Evolutionary conservation across 2,113 vertebrate species (phyloP), one percentile per base, ranked within the genome.

Genomic region (Crocuta crocuta): DNA sequence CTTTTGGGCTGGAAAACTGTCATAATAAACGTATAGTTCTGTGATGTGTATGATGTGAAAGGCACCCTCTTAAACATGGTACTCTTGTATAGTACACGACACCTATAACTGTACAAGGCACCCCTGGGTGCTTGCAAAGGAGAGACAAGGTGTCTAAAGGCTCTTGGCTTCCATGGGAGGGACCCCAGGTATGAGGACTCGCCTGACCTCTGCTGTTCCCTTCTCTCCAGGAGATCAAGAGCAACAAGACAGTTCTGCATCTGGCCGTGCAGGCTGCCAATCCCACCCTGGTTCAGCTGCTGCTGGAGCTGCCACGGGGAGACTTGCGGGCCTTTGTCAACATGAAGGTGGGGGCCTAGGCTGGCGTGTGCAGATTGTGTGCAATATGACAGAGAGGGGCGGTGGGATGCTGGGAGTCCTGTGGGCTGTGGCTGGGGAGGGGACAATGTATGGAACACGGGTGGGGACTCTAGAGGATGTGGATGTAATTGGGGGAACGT

Each of bases 181-280:
- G 39, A 13, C 0, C 23, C 35, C 17, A 68, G 33, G 28, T 21
- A 9, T 66, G 81, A 84, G 48, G 39, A 31, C 15, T 23, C 55
- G n/a, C 58, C 48, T 97, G 53, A 97, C 61, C 19, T 65, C 76
- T n/a, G 19, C 48, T 2, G 0, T 89, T 45, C 10, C 26, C 35
- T 61, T 87, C 83, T 58, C 71, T 31, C 5, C 97, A 99, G 99
- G 99, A 99, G 98, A 99, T 99, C 97, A 99, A 99, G 98, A 99
- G 99, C 97, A 99, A 99, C 97, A 99, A 99, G 98, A 99, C 99
- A 0, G 98, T 99, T 45, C 97, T 99, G 76, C 99, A 99, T 95
- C 98, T 99, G 98, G 99, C 99, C 4, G 99, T 99, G 43, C 99
- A 99, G 97, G 99, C 99, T 28, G 99, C 99, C 95, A 99, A 99